A percentile compares a stretch with the other conserved stretches of the same genome.
Conservation (phyloP, 2,113 vertebrate species). For the Ivindomyrus marchei region DNA sequence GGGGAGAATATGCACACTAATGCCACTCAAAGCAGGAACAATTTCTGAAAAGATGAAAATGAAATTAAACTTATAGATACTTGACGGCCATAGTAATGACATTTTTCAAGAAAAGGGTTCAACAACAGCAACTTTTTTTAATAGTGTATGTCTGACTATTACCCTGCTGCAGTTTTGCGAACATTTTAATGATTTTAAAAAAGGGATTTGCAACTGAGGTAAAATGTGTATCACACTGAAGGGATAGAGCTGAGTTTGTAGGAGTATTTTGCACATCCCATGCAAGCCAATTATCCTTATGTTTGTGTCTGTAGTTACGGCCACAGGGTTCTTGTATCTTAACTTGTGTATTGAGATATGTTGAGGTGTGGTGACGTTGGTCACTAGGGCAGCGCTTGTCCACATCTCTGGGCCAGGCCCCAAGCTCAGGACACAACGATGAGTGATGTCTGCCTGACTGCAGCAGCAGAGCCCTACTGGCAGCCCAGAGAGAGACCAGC, state of each 20-base stretch:
- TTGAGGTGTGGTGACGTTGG: neutral
- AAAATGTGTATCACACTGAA: neutral
- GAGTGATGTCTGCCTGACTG: conserved; percentile 52
- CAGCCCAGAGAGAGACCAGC: conserved; percentile 41
- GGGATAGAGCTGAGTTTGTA: neutral
- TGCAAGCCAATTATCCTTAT: neutral
- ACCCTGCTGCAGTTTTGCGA: neutral
- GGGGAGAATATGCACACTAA: neutral
- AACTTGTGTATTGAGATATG: neutral
- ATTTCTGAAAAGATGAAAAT: neutral
- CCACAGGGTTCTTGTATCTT: neutral
- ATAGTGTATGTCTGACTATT: neutral
- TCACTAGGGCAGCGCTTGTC: neutral
- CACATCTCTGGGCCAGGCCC: neutral
- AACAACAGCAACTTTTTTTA: neutral
- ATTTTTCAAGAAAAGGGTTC: neutral
- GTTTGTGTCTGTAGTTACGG: neutral
- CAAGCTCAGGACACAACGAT: neutral
- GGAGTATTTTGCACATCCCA: neutral
- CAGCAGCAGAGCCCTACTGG: conserved; percentile 76
- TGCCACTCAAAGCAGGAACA: neutral
- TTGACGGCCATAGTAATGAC: neutral
- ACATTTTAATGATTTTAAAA: neutral
- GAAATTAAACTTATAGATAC: neutral
- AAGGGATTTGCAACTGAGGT: neutral